A percentile compares a stretch with the other conserved stretches of the same genome.
phyloP scores from a whole-genome alignment of 2,888 invertebrate genomes.

The Limnephilus rhombicus region DNA sequence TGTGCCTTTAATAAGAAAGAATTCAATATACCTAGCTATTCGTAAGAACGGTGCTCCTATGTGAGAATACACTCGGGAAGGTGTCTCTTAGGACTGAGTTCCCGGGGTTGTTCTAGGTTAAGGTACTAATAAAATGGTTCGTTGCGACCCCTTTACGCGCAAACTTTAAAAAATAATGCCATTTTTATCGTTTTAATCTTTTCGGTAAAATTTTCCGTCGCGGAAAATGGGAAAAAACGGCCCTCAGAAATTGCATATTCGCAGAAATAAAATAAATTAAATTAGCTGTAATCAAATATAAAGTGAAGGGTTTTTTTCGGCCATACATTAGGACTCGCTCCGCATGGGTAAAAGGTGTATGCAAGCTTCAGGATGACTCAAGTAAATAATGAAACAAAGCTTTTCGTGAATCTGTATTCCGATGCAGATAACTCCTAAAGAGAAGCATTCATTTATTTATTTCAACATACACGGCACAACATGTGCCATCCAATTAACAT shows the following conservation, averaged over 20 bases:
- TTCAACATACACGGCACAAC: no score
- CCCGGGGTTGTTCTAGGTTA: neutral
- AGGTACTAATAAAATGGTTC: neutral
- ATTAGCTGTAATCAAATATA: neutral
- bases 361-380: neutral
- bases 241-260: neutral
- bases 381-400: neutral
- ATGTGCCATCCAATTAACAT: no score
- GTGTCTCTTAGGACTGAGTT: neutral
- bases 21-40: slow-evolving; percentile 4
- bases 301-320: neutral
- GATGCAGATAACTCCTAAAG: neutral
- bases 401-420: neutral
- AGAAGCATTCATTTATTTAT: neutral
- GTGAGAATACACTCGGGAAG: neutral
- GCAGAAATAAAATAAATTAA: neutral
- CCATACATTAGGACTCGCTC: neutral
- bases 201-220: neutral
- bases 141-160: neutral
- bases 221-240: neutral
- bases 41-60: neutral
- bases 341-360: neutral
- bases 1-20: slow-evolving; percentile 28
- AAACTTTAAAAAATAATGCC: neutral
- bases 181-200: neutral